These are phyloP conservation scores for Ophion ventricosus DNA, from an alignment of 2,888 invertebrate genomes.

Conservation along the genomic window DNA sequence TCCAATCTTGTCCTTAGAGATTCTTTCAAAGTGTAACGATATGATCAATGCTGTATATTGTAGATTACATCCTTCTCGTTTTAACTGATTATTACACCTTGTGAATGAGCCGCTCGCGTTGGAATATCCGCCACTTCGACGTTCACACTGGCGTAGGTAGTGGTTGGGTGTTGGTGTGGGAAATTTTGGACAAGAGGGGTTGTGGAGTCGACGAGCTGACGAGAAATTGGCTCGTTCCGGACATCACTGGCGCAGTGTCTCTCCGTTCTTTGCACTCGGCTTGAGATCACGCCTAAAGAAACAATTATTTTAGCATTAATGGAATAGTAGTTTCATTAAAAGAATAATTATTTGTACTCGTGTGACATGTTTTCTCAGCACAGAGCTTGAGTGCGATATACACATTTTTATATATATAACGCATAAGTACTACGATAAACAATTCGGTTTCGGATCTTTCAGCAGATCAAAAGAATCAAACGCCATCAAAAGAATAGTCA, in stretches of 20 bases:
- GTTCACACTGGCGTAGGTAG: slow-evolving; percentile 88
- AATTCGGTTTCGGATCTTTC: not conserved
- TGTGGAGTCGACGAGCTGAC: slow-evolving; percentile 74
- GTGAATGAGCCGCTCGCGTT: slow-evolving; percentile 35
- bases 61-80: slow-evolving; percentile 28
- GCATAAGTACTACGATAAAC: not conserved
- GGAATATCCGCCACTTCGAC: slow-evolving; percentile 59
- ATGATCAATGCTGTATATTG: slow-evolving; percentile 24
- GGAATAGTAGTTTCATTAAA: not conserved
- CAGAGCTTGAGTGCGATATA: not conserved
- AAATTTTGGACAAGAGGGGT: slow-evolving; percentile 81
- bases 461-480: not conserved
- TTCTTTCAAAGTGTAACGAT: slow-evolving; percentile 42
- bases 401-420: not conserved
- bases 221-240: slow-evolving; percentile 76
- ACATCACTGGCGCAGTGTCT: slow-evolving; percentile 80
- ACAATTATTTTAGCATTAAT: slow-evolving; percentile 30
- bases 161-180: slow-evolving; percentile 82
- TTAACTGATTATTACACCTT: slow-evolving; percentile 50
- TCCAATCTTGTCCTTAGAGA: slow-evolving; percentile 37
- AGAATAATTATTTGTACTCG: slow-evolving; percentile 41
- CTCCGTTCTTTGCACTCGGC: slow-evolving; percentile 82
- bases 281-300: slow-evolving; percentile 85
- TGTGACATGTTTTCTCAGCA: slow-evolving; percentile 12
- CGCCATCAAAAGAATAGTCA: not conserved